These are phyloP conservation scores for Acronicta aceris DNA, from an alignment of 2,888 invertebrate species.

Conservation along the genomic window DNA sequence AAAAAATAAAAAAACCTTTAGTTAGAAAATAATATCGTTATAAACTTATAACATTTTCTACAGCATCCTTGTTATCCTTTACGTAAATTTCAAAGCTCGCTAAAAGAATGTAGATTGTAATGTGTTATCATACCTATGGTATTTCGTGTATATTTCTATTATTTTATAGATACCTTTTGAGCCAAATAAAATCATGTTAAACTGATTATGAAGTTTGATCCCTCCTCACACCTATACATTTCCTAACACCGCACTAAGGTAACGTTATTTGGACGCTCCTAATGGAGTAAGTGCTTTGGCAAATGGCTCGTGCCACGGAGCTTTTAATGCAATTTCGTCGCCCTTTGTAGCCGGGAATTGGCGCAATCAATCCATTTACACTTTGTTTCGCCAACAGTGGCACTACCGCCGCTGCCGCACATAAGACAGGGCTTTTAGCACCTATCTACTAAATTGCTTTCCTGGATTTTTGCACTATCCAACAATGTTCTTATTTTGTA, in stretches of 20 bases:
- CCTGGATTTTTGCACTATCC: conserved; percentile 57
- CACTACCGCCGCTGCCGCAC: conserved; percentile 65
- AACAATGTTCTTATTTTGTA: conserved; percentile 11
- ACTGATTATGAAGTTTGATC: conserved; percentile 27
- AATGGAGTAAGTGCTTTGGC: conserved; percentile 87
- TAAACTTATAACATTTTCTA: too few relatives aligned
- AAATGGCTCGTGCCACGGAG: conserved; percentile 87
- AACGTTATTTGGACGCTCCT: conserved; percentile 86
- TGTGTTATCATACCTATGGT: too few relatives aligned
- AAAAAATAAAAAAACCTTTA: too few relatives aligned
- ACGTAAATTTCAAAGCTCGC: too few relatives aligned
- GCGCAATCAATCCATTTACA: conserved; percentile 90
- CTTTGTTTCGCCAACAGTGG: conserved; percentile 88
- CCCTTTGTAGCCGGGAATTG: conserved; percentile 88
- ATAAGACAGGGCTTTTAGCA: conserved; percentile 76
- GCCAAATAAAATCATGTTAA: too few relatives aligned
- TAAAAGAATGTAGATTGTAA: too few relatives aligned
- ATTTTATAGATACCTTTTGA: too few relatives aligned
- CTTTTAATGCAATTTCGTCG: conserved; percentile 88
- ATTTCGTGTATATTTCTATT: too few relatives aligned
- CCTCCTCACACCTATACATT: conserved; percentile 49
- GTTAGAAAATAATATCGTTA: too few relatives aligned
- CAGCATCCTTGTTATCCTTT: too few relatives aligned
- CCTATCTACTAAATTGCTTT: conserved; percentile 74
- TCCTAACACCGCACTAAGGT: conserved; percentile 77